Evolutionary conservation across 2,113 vertebrate genomes (phyloP).

Genomic region (Cyphomyrus discorhynchus): DNA sequence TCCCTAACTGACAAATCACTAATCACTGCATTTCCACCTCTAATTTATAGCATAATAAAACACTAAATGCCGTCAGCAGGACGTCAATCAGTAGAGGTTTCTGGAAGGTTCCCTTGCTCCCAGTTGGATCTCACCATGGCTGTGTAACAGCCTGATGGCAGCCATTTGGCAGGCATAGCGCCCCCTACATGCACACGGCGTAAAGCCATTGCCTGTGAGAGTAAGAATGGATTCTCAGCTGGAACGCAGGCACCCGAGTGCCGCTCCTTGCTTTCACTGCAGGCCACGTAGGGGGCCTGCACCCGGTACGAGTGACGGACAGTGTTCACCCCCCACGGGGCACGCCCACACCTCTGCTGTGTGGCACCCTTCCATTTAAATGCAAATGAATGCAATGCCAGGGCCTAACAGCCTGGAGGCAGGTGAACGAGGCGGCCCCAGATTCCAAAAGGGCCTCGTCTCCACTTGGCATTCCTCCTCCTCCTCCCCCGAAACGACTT

Average conservation of each 20-base stretch:
- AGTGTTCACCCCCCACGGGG: not conserved
- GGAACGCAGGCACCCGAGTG: not conserved
- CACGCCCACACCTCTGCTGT: constrained; percentile 1
- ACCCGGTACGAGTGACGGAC: too few relatives aligned
- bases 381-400: constrained; percentile 54
- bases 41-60: not conserved
- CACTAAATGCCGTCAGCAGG: not conserved
- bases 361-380: constrained; percentile 53
- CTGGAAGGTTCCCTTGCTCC: not conserved
- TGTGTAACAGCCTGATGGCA: not conserved
- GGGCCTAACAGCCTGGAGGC: constrained; percentile 51
- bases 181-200: not conserved
- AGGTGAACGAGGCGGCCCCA: constrained; percentile 43
- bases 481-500: not conserved
- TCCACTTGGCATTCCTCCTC: not conserved
- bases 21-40: not conserved
- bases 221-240: not conserved
- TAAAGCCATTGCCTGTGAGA: not conserved
- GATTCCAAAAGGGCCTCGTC: constrained; percentile 42
- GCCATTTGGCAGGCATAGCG: not conserved
- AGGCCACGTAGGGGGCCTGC: not conserved
- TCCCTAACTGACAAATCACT: not conserved
- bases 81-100: not conserved
- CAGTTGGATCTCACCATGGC: not conserved
- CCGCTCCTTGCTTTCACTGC: not conserved